A percentile compares a stretch with the other conserved stretches of the same genome.
Conservation (phyloP, 2,888 invertebrate species). For the Xylota segnis region DNA sequence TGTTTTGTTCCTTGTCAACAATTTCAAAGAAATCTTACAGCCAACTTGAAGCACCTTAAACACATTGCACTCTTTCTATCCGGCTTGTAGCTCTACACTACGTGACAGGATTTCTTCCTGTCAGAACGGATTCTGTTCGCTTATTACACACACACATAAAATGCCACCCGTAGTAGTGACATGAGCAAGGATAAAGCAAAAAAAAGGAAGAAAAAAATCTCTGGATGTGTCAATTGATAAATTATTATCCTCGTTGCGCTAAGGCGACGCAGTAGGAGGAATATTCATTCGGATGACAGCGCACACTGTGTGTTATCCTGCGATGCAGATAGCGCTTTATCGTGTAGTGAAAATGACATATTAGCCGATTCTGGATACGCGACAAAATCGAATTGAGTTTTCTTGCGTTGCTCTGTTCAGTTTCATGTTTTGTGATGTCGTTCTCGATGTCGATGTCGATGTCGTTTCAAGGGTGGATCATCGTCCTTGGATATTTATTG, state of each 20-base stretch:
- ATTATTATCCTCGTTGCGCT: constrained; percentile 72
- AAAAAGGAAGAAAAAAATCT: constrained; percentile 39
- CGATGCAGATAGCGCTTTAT: constrained; percentile 65
- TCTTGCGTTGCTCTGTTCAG: constrained; percentile 25
- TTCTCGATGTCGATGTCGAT: constrained; percentile 30
- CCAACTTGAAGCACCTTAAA: constrained; percentile 33
- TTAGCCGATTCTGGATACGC: constrained; percentile 66
- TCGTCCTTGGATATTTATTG: constrained; percentile 68
- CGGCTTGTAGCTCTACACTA: constrained; percentile 39
- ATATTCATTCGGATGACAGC: constrained; percentile 55
- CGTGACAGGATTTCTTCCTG: constrained; percentile 75
- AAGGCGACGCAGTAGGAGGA: constrained; percentile 43
- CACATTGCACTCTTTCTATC: constrained; percentile 38
- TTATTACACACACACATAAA: constrained; percentile 71
- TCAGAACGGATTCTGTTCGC: constrained; percentile 71
- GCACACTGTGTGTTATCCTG: constrained; percentile 55
- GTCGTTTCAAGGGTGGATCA: constrained; percentile 55
- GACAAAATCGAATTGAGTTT: constrained; percentile 64
- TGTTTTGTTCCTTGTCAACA: constrained; percentile 51
- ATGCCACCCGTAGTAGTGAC: constrained; percentile 59
- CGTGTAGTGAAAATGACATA: constrained; percentile 71
- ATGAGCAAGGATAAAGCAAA: constrained; percentile 8
- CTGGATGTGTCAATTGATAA: constrained; percentile 76
- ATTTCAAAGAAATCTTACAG: constrained; percentile 36
- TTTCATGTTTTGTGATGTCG: constrained; percentile 21